A percentile compares a stretch with the other conserved stretches of the same genome.
Evolutionary conservation across 2,113 vertebrate species (phyloP).

Genomic region (Apistogramma diplotaenia): DNA sequence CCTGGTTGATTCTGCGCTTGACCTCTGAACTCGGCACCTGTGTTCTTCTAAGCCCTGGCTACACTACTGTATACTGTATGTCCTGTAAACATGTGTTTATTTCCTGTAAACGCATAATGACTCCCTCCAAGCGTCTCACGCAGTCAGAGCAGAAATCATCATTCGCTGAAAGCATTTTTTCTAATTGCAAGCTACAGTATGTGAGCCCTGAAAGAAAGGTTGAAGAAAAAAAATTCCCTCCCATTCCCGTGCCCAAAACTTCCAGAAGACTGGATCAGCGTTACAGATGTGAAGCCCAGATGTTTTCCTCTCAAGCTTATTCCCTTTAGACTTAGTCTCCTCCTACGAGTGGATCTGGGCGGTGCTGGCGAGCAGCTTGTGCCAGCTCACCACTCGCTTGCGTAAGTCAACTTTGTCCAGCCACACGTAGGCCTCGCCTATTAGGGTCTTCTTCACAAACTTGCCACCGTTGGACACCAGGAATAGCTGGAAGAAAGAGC

Average conservation of each 20-base stretch:
- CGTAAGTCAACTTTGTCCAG: slow-evolving; percentile 98
- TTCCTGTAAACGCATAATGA: slow-evolving; percentile 50
- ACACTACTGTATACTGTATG: slow-evolving; percentile 23
- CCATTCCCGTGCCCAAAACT: background rate
- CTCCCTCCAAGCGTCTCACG: background rate
- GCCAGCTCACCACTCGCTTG: slow-evolving; percentile 98
- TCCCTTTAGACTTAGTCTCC: background rate
- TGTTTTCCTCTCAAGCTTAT: background rate
- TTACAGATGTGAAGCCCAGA: slow-evolving; percentile 10
- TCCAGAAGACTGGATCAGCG: background rate
- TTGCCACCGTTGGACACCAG: slow-evolving; percentile 97
- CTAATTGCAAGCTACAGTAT: slow-evolving; percentile 1
- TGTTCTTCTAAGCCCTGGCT: slow-evolving; percentile 15
- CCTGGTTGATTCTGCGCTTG: slow-evolving; percentile 66
- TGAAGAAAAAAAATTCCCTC: background rate
- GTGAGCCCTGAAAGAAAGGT: slow-evolving; percentile 31
- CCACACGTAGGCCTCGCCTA: slow-evolving; percentile 98
- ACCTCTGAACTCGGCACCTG: slow-evolving; percentile 38
- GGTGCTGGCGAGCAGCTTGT: slow-evolving; percentile 94
- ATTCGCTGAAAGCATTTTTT: background rate
- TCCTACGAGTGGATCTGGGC: slow-evolving; percentile 87
- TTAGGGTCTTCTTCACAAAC: slow-evolving; percentile 98
- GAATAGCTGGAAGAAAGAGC: slow-evolving; percentile 81
- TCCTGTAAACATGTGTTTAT: slow-evolving; percentile 67
- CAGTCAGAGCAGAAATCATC: background rate